These are phyloP conservation scores for Holcopasites calliopsidis DNA, from an alignment of 1,140 invertebrate species.

Conservation along the genomic window DNA sequence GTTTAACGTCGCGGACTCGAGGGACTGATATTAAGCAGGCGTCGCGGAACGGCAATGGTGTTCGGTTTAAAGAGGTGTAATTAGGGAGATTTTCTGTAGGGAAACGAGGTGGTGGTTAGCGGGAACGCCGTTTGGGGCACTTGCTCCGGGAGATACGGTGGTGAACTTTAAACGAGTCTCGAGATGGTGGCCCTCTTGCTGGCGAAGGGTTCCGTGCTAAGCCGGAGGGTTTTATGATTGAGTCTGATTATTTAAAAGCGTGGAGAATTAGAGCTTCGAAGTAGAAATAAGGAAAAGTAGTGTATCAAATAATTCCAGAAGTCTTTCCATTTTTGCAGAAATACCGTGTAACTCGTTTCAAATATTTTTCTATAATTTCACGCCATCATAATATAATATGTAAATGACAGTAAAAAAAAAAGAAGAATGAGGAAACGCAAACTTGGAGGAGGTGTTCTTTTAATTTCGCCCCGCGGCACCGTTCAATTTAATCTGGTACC, in stretches of 20 bases:
- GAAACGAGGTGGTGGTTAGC: neutral
- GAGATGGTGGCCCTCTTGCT: neutral
- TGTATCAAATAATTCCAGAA: too few relatives aligned
- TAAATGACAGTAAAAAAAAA: too few relatives aligned
- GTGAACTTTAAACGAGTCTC: neutral
- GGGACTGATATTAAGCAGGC: slow-evolving; percentile 1
- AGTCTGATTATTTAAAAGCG: too few relatives aligned
- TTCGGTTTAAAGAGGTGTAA: neutral
- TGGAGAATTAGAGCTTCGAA: too few relatives aligned
- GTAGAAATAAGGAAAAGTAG: too few relatives aligned
- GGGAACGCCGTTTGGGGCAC: neutral
- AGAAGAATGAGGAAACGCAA: too few relatives aligned
- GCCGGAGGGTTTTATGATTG: too few relatives aligned
- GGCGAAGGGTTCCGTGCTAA: neutral
- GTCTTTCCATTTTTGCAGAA: too few relatives aligned
- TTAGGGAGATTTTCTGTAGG: slow-evolving; percentile 7
- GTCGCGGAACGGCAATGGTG: neutral
- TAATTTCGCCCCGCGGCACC: slow-evolving; percentile 15
- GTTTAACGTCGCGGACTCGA: neutral
- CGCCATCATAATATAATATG: too few relatives aligned
- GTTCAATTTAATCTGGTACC: slow-evolving; percentile 17
- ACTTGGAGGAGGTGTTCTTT: neutral
- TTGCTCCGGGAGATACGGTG: neutral
- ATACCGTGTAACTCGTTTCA: too few relatives aligned
- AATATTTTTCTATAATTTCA: too few relatives aligned